Base-by-base conservation (phyloP, 2,797 vertebrate genomes). In the Helostoma temminkii region DNA sequence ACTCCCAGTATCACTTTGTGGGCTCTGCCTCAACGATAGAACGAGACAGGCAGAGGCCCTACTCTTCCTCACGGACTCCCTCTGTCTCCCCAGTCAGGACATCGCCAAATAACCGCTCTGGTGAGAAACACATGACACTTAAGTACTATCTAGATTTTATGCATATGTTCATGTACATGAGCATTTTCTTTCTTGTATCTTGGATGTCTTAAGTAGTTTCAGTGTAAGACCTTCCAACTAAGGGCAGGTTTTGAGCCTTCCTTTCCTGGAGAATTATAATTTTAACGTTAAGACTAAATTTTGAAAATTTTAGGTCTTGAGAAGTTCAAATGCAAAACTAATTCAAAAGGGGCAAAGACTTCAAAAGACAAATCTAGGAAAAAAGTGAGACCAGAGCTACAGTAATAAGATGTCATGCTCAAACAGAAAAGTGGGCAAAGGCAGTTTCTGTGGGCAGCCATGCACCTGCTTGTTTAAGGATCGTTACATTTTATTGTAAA, bases 1-100 rank as follows among this genome's bases (percentile, higher is more conserved):
- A 97, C 94, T 96, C 97, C 1, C 98, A 99, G 85, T 98, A 99
- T 94, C 98, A 99, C 94, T 99, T 99, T 77, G 96, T 98, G 89
- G 97, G 97, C 76, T 97, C 98, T 57, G 97, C 97, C 37, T 99
- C 98, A 58, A 99, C 98, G 72, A 99, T 99, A 92, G 98, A 99
- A 90, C 91, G 97, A 93, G 98, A 99, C 85, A 92, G 97, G 84
- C 97, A 99, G 93, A 95, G 97, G 78, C 98, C 98, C 5, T 99
- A 98, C 91, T 98, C 98, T 3, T 98, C 97, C 8, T 99, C 98
- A 43, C 93, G 98, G 84, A 99, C 98, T 5, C 98, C 98, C 41
- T 99, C 98, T 60, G 96, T 99, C 86, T 99, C 98, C 75, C 98
- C 98, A 0, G 96, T 99, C 90, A 96, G 97, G 80, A 98, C 96